Evolutionary conservation across 2,797 vertebrate genomes (phyloP), one percentile per base, ranked within the genome.

Genomic region (Falco cherrug): DNA sequence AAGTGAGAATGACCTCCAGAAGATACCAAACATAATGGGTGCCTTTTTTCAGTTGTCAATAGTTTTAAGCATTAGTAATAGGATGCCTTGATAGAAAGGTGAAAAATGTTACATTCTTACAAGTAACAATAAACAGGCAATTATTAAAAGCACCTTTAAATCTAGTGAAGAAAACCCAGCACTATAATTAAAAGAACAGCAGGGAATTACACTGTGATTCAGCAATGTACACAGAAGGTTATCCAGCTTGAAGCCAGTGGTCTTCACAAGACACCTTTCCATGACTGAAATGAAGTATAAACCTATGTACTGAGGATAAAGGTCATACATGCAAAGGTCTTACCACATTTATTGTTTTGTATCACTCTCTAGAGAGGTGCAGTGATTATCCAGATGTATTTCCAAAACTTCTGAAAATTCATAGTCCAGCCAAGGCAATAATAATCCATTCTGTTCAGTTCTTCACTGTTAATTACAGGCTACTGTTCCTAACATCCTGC

Each of bases 281-380:
- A 6, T 7, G 39, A 74, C 35, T 16, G 20, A 83, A 84, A 78
- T n/a, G 1, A 64, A 82, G 12, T 9, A 31, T 26, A 78, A 87
- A 68, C 21, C 45, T 26, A 20, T 3, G 14, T 8, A 8, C 12
- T 59, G 29, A 26, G 71, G 25, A 19, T 60, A 24, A 16, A 33
- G 18, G 13, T 24, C 3, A 1, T 13, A 59, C 14, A 11, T 11
- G 41, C 11, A 12, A 1, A 11, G 3, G 2, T 54, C 28, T 39
- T n/a, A 29, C 22, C 50, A 35, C 22, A 3, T 4, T 21, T 59
- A 11, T 43, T 8, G 26, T 13, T 56, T 43, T 51, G 15, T 50
- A 45, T 29, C 43, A 11, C 26, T 29, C 35, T 59, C 33, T 20
- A 5, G 18, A 84, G 18, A 51, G 6, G 31, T 12, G 16, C 47